phyloP scores from a whole-genome alignment of 1,140 invertebrate species.

The Ips nitidus region DNA sequence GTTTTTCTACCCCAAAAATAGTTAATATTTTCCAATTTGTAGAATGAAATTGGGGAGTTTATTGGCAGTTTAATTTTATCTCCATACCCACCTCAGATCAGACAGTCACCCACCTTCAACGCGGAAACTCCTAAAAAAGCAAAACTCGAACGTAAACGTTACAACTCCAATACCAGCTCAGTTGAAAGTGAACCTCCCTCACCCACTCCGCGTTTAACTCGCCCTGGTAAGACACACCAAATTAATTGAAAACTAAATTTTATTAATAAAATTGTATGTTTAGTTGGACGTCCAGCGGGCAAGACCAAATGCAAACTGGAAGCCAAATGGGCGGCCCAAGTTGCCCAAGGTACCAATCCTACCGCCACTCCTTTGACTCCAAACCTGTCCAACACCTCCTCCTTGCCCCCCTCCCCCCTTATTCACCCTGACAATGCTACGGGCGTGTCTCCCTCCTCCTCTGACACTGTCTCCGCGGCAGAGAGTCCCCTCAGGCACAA shows the following conservation, averaged over 20 bases:
- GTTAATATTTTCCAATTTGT: constrained; percentile 9
- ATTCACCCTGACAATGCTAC: not conserved
- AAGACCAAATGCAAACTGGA: constrained; percentile 49
- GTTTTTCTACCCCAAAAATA: not conserved
- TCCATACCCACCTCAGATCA: constrained; percentile 61
- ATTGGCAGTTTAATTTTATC: constrained; percentile 60
- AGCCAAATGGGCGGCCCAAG: constrained; percentile 46
- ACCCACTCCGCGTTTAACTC: constrained; percentile 52
- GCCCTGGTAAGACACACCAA: constrained; percentile 31
- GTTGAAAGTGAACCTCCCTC: constrained; percentile 59
- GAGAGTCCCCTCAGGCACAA: constrained; percentile 13
- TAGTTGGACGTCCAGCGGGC: constrained; percentile 55
- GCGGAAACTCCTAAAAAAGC: constrained; percentile 38
- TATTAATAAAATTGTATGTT: not conserved
- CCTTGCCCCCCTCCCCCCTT: not conserved
- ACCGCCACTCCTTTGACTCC: constrained; percentile 12
- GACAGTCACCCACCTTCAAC: constrained; percentile 49
- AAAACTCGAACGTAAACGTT: constrained; percentile 48
- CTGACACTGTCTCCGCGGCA: constrained; percentile 18
- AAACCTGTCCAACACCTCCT: not conserved
- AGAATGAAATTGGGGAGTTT: constrained; percentile 67
- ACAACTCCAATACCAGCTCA: constrained; percentile 59
- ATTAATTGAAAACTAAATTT: not conserved
- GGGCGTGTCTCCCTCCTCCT: constrained; percentile 1
- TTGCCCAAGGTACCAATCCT: constrained; percentile 50